Conservation (phyloP, 2,888 invertebrate species). For the Lasioglossum pauxillum region DNA sequence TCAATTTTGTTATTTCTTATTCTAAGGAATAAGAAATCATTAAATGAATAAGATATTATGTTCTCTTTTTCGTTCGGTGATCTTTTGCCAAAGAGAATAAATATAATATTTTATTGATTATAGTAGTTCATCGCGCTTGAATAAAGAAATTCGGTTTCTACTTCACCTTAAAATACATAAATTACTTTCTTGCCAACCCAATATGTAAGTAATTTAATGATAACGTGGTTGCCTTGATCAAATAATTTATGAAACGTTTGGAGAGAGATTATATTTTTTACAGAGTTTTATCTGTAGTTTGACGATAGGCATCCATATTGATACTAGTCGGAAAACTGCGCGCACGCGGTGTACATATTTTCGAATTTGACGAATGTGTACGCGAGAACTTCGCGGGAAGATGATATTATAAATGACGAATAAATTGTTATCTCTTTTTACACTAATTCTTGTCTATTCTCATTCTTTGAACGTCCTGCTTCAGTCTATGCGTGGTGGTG, state of each 20-base stretch:
- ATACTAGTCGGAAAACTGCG: conserved; percentile 19
- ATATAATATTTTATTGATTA: no score
- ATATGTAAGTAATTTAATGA: not conserved
- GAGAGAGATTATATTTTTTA: conserved; percentile 58
- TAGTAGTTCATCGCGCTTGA: no score
- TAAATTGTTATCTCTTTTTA: conserved; percentile 44
- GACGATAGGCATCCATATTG: not conserved
- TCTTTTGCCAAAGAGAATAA: no score
- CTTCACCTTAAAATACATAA: no score
- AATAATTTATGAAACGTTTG: not conserved
- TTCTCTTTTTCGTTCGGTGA: no score
- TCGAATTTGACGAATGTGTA: not conserved
- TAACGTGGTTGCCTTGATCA: not conserved
- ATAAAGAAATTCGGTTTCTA: no score
- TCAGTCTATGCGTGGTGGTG: not conserved
- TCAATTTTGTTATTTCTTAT: no score
- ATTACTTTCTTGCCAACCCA: no score
- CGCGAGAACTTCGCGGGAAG: not conserved
- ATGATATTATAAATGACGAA: conserved; percentile 25
- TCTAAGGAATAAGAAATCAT: no score
- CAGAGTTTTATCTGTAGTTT: not conserved
- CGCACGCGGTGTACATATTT: conserved; percentile 11
- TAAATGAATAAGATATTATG: no score
- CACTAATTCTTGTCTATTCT: not conserved
- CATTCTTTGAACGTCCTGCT: not conserved